Percentiles rank a stretch among this genome's conserved stretches.
Evolutionary conservation across 2,888 invertebrate species (phyloP).

Genomic region (Hypolimnas misippus): DNA sequence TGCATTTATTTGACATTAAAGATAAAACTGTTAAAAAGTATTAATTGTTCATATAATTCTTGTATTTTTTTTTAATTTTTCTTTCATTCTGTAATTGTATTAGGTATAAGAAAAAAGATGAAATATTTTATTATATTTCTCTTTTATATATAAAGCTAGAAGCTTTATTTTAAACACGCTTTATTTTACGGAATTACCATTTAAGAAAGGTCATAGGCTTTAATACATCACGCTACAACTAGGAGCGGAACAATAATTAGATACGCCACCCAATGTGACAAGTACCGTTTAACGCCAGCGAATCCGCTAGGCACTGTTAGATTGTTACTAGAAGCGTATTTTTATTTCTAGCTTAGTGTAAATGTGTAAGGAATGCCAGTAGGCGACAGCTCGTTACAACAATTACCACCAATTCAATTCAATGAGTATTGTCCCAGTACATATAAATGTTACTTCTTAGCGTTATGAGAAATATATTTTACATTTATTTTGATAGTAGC

Average conservation of each 20-base stretch:
- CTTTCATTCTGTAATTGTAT: no score
- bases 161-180: no score
- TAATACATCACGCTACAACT: no score
- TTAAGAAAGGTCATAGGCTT: no score
- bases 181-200: no score
- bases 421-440: not conserved
- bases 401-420: slow-evolving; percentile 27
- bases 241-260: no score
- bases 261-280: not conserved
- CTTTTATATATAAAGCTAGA: no score
- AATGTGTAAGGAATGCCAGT: slow-evolving; percentile 5
- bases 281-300: not conserved
- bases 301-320: not conserved
- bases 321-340: not conserved
- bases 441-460: not conserved
- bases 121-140: no score
- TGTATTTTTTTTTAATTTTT: no score
- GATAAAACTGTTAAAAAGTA: not conserved
- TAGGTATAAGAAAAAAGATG: no score
- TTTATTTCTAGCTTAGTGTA: not conserved
- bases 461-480: not conserved
- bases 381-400: slow-evolving; percentile 19
- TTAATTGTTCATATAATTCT: not conserved
- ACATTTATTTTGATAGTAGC: not conserved
- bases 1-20: not conserved